Base-by-base conservation (phyloP, 2,797 vertebrate species). In the Sebastes goodei region DNA sequence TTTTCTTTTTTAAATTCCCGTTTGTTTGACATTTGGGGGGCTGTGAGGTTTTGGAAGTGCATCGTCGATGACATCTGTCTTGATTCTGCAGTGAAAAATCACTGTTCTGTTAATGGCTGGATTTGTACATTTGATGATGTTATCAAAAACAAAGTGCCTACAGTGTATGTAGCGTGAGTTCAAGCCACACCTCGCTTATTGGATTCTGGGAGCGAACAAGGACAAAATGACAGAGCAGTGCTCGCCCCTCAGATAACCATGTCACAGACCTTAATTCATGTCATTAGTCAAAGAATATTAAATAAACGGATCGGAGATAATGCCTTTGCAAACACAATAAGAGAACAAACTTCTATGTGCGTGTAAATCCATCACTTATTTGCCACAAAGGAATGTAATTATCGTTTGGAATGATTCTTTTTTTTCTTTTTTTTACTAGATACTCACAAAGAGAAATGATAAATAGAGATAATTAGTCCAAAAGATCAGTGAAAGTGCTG, bases 251-350 rank as follows among this genome's bases (percentile, higher is more conserved):
- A 77, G 75, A 89, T 81, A 87, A 86, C 74, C 73, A 76, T 80
- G 88, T 89, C 83, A 83, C 72, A 84, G 73, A 88, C 87, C 84
- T 78, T 85, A 91, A 89, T 92, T 83, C 68, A 81, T 76, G 75
- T 86, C 85, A 88, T 94, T 86, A 86, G 64, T 93, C 81, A 89
- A 88, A 87, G 66, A 85, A 84, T 91, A 91, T 89, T 76, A 88
- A 93, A 89, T 82, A 77, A 92, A 92, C 21, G 35, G 64, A 91
- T 86, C n/a, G 65, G 71, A 74, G 52, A 91, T 69, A 86, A 93
- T 86, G 77, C 73, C 71, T 86, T 85, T 82, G 71, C 86, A 87
- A 93, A 93, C 78, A 90, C 88, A 93, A 86, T 82, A 87, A 87
- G 49, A 89, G 74, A 80, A 75, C 35, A 81, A 71, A 83, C 46